Evolutionary conservation across 2,888 invertebrate genomes (phyloP).

Genomic region (Lasioglossum marginatum): DNA sequence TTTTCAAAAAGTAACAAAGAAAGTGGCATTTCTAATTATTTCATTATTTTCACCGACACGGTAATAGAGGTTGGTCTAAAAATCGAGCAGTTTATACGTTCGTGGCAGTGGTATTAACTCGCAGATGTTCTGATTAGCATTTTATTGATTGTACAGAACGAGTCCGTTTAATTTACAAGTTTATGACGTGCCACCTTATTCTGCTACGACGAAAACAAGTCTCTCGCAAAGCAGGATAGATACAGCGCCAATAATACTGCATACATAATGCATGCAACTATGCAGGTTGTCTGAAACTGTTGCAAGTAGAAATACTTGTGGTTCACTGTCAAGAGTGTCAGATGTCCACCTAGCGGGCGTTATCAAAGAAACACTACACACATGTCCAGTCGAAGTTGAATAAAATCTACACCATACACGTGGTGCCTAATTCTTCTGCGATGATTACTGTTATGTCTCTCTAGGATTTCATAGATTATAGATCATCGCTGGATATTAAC

Average conservation of each 20-base stretch:
- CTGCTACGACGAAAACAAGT: neutral
- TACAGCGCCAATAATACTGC: neutral
- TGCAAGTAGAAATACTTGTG: neutral
- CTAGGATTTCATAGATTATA: neutral
- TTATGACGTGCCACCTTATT: neutral
- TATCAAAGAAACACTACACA: neutral
- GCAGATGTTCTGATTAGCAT: neutral
- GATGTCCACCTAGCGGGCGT: neutral
- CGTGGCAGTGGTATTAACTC: too few relatives aligned
- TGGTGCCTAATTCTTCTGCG: neutral
- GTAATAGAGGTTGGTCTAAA: neutral
- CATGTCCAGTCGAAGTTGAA: fast-evolving
- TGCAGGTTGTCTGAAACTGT: neutral
- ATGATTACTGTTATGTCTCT: neutral
- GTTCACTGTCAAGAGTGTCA: neutral
- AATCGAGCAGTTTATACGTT: neutral
- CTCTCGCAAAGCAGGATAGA: neutral
- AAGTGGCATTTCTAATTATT: neutral
- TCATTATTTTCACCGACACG: neutral
- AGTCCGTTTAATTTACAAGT: neutral
- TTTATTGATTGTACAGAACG: neutral
- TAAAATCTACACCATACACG: neutral
- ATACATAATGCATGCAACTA: neutral
- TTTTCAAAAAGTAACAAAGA: too few relatives aligned
- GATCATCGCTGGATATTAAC: too few relatives aligned